Evolutionary conservation across 2,113 vertebrate genomes (phyloP), one percentile per base, ranked within the genome.

Genomic region (Cygnus buccinator): DNA sequence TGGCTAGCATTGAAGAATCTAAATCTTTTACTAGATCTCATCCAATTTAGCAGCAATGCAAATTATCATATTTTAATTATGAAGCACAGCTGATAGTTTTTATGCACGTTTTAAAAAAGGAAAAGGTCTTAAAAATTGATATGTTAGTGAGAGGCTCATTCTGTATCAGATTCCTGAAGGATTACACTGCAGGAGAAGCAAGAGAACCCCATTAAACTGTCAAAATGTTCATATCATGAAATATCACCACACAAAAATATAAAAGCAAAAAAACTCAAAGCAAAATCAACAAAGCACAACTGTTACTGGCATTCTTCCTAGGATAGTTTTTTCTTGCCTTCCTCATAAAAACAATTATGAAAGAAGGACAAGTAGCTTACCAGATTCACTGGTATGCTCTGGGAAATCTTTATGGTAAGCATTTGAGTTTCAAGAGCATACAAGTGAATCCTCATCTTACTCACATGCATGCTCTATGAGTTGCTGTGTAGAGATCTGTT

Each of bases 351-450:
- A 41, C n/a, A 93, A 28, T 75, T 73, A 17, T 59, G 68, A 71
- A 90, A 95, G 84, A 84, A 89, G 67, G 59, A 75, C 68, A 81
- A 90, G 33, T 82, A 90, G 26, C 16, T 87, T 94, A 89, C 59
- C 31, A 75, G 41, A 90, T 87, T 84, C 26, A 54, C 21, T 79
- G 48, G 11, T 81, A n/a, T 9, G 10, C 33, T 87, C 66, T 92
- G 62, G 41, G 62, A 82, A 81, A 62, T 58, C 35, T 90, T 74
- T 70, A 79, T 57, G 62, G 58, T 78, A 37, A 89, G n/a, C 15
- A 18, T 92, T 84, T 46, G 54, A 89, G 14, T 50, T 73, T 93
- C 44, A 79, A 84, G n/a, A 70, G 62, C 58, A 50, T 41, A 15
- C 25, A 71, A 57, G 48, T 31, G 61, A 93, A 62, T 92, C 46